Evolutionary conservation across 1,140 invertebrate genomes (phyloP).

Genomic region (Cydia amplana): DNA sequence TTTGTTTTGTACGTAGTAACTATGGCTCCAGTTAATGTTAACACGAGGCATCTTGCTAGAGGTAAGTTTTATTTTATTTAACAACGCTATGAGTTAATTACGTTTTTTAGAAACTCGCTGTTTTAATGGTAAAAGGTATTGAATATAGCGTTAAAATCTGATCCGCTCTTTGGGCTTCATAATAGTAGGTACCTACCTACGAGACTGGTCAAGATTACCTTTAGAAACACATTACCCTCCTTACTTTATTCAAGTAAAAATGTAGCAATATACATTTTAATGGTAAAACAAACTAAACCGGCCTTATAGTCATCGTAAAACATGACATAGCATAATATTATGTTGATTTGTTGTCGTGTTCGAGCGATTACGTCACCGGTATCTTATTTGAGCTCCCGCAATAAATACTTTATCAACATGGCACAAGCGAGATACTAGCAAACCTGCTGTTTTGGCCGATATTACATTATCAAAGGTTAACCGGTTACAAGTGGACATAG

Average conservation of each 20-base stretch:
- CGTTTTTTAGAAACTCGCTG: too few species aligned
- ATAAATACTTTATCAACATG: conserved; percentile 31
- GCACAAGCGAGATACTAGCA: conserved; percentile 24
- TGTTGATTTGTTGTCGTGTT: not conserved
- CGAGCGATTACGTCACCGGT: not conserved
- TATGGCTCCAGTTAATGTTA: conserved; percentile 55
- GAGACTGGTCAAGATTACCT: too few species aligned
- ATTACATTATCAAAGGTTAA: not conserved
- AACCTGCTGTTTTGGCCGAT: not conserved
- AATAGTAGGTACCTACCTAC: too few species aligned
- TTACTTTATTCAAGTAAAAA: not conserved
- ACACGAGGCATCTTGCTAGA: conserved; percentile 58
- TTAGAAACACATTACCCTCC: too few species aligned
- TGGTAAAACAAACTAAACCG: not conserved
- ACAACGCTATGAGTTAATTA: not conserved
- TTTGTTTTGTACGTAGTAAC: not conserved
- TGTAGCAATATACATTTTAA: not conserved
- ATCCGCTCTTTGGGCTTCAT: too few species aligned
- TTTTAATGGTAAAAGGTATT: not conserved
- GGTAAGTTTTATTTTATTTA: conserved; percentile 34
- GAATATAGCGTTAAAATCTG: too few species aligned
- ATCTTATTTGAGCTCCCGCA: conserved; percentile 6
- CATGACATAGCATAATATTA: not conserved
- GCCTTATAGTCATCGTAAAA: not conserved
- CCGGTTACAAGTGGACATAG: not conserved